These are phyloP conservation scores for Brachyopa scutellaris DNA, from an alignment of 2,888 invertebrate genomes.

Conservation along the genomic window DNA sequence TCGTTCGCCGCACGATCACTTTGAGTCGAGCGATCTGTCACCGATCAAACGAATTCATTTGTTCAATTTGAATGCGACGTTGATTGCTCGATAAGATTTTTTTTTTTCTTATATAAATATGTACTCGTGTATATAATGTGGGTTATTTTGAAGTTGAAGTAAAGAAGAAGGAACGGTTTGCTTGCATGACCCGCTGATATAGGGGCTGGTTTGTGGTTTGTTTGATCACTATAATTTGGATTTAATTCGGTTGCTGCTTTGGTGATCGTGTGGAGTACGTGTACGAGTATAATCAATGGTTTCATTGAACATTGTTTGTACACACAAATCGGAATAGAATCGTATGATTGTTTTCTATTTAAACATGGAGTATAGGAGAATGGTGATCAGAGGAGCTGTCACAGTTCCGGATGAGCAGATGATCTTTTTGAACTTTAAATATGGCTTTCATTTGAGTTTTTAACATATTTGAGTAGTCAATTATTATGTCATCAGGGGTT, in stretches of 20 bases:
- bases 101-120: not conserved
- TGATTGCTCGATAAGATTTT: constrained; percentile 29
- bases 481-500: too few relatives aligned
- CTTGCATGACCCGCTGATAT: constrained; percentile 31
- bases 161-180: constrained; percentile 8
- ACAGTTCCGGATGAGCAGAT: constrained; percentile 11
- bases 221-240: constrained; percentile 50
- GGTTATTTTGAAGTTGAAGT: constrained; percentile 26
- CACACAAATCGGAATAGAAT: constrained; percentile 15
- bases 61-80: constrained; percentile 37
- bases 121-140: constrained; percentile 12
- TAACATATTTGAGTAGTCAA: too few relatives aligned
- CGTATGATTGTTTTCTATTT: constrained; percentile 37
- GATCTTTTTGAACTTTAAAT: not conserved
- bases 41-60: constrained; percentile 51
- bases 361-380: too few relatives aligned
- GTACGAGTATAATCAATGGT: constrained; percentile 45
- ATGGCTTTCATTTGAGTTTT: not conserved
- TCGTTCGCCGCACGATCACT: constrained; percentile 24
- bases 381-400: constrained; percentile 37
- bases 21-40: constrained; percentile 55
- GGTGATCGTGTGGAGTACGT: constrained; percentile 12
- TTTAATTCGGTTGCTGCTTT: constrained; percentile 30
- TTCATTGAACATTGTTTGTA: constrained; percentile 42
- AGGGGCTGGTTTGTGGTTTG: constrained; percentile 10